Conservation (phyloP, 2,797 vertebrate species). For the Halcyon chelicuti region DNA sequence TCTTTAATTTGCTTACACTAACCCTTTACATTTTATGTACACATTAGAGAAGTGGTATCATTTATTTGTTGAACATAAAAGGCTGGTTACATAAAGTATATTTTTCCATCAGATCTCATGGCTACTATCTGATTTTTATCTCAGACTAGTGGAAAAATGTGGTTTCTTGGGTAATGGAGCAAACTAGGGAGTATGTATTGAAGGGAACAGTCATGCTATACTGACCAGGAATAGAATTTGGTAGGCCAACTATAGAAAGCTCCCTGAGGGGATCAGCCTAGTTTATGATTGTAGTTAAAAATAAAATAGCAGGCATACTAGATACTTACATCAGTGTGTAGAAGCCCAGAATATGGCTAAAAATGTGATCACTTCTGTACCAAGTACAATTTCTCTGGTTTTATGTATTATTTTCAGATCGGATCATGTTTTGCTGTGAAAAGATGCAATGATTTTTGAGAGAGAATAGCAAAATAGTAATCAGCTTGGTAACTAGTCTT, state of each 20-base stretch:
- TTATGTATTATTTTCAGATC: background rate
- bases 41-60: background rate
- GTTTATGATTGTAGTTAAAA: constrained; percentile 47
- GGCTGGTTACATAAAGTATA: constrained; percentile 6
- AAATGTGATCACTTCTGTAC: background rate
- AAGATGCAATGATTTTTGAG: background rate
- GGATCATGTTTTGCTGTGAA: background rate
- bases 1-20: background rate
- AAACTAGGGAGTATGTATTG: constrained; percentile 54
- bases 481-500: background rate
- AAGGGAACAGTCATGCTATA: constrained; percentile 42
- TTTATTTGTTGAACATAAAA: constrained; percentile 58
- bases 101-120: constrained; percentile 40
- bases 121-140: constrained; percentile 38
- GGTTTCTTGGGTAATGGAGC: constrained; percentile 61
- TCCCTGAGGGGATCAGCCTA: background rate
- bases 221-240: constrained; percentile 19
- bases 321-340: background rate
- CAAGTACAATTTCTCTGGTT: background rate
- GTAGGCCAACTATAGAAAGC: background rate
- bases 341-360: background rate
- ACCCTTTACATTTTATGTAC: constrained; percentile 6
- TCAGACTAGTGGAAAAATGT: constrained; percentile 38
- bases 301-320: constrained; percentile 3
- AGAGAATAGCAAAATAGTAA: background rate